Percentiles rank a stretch among this genome's conserved stretches.
Evolutionary conservation across 1,140 invertebrate species (phyloP).

Genomic region (Ips nitidus): DNA sequence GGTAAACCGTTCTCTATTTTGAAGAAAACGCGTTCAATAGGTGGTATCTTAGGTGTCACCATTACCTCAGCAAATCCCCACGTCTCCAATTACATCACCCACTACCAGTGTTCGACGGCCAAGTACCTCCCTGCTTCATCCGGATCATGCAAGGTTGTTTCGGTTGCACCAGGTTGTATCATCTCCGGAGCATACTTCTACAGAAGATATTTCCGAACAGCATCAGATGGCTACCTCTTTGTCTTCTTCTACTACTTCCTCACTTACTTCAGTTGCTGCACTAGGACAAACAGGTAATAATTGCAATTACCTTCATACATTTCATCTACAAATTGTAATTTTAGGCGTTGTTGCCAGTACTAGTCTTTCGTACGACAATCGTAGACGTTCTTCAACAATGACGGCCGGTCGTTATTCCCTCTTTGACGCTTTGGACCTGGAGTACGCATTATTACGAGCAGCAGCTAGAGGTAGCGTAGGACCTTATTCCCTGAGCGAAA

Average conservation of each 20-base stretch:
- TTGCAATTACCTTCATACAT: neutral
- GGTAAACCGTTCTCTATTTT: slow-evolving; percentile 47
- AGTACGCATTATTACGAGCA: slow-evolving; percentile 67
- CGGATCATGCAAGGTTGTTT: slow-evolving; percentile 65
- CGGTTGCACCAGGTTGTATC: slow-evolving; percentile 55
- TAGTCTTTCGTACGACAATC: slow-evolving; percentile 53
- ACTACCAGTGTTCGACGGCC: slow-evolving; percentile 57
- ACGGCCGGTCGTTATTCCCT: slow-evolving; percentile 60
- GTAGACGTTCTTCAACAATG: slow-evolving; percentile 56
- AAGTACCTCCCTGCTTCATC: slow-evolving; percentile 64
- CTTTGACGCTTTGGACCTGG: slow-evolving; percentile 70
- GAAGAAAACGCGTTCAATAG: neutral
- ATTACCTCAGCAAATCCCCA: slow-evolving; percentile 57
- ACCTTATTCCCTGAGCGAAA: slow-evolving; percentile 70
- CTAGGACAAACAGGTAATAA: slow-evolving; percentile 26
- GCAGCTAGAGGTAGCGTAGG: slow-evolving; percentile 70
- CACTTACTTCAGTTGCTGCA: slow-evolving; percentile 58
- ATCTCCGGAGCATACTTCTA: slow-evolving; percentile 56
- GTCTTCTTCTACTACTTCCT: slow-evolving; percentile 61
- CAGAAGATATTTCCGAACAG: slow-evolving; percentile 54
- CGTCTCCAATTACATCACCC: slow-evolving; percentile 49
- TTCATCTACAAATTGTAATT: neutral
- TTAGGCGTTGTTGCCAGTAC: slow-evolving; percentile 48
- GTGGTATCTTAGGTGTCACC: slow-evolving; percentile 60
- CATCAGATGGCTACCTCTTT: slow-evolving; percentile 50